Evolutionary conservation across 2,113 vertebrate species (phyloP).

Genomic region (Misgurnus anguillicaudatus): DNA sequence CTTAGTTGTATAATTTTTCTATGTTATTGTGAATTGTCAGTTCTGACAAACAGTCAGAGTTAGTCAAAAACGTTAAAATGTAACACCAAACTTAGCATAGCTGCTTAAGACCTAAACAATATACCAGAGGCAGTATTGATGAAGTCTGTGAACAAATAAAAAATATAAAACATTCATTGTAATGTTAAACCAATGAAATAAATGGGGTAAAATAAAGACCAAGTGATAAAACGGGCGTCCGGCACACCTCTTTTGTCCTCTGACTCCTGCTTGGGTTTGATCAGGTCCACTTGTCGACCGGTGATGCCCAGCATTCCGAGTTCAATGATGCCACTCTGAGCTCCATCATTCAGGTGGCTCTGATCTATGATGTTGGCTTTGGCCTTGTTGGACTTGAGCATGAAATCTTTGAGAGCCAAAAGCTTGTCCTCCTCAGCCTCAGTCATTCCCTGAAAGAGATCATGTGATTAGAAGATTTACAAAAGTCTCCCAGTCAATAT

Average conservation of each 20-base stretch:
- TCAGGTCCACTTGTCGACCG: constrained; percentile 91
- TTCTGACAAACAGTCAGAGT: not conserved
- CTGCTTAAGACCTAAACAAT: constrained; percentile 35
- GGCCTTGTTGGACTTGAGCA: constrained; percentile 97
- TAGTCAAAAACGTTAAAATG: constrained; percentile 24
- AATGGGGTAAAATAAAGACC: not conserved
- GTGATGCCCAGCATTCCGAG: constrained; percentile 84
- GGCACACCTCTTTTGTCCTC: constrained; percentile 92
- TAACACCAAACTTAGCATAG: constrained; percentile 36
- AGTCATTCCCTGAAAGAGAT: constrained; percentile 86
- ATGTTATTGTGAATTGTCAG: not conserved
- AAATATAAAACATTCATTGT: constrained; percentile 21
- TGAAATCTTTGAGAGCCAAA: constrained; percentile 94
- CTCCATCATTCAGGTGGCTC: constrained; percentile 84
- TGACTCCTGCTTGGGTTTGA: constrained; percentile 86
- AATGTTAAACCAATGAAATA: not conserved
- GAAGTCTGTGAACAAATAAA: constrained; percentile 52
- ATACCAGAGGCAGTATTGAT: constrained; percentile 52
- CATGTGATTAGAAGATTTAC: not conserved
- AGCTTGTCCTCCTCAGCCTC: constrained; percentile 97
- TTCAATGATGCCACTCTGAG: constrained; percentile 88
- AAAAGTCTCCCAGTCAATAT: not conserved
- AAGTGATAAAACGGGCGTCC: not conserved
- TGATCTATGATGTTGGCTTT: constrained; percentile 95
- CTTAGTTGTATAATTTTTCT: not conserved